These are phyloP conservation scores for Hydroisotoma schaefferi DNA, from an alignment of 2,888 invertebrate genomes.

Conservation along the genomic window DNA sequence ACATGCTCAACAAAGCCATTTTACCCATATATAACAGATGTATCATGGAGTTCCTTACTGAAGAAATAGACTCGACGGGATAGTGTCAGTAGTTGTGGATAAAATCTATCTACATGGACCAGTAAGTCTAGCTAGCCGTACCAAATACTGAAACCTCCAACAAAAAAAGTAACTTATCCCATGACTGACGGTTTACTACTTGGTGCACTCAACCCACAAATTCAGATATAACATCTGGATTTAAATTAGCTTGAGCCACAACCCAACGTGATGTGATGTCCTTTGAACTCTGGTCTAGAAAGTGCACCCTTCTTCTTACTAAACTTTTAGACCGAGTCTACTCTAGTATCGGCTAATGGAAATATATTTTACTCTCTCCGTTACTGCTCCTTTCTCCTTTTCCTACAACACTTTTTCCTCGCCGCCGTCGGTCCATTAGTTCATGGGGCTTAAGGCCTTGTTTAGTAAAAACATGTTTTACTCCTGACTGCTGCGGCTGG, in stretches of 20 bases:
- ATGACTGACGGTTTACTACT: slow-evolving; percentile 14
- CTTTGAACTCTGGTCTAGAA: slow-evolving; percentile 1
- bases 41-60: background rate
- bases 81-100: background rate
- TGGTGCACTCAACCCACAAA: slow-evolving; percentile 3
- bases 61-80: background rate
- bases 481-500: too few species aligned
- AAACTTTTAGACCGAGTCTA: background rate
- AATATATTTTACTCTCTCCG: background rate
- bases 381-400: background rate
- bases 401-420: background rate
- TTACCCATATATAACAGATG: slow-evolving; percentile 20
- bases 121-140: background rate
- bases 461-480: too few species aligned
- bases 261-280: slow-evolving; percentile 1
- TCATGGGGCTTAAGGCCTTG: too few species aligned
- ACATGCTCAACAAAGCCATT: slow-evolving; percentile 48
- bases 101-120: background rate
- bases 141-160: too few species aligned
- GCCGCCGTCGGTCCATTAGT: too few species aligned
- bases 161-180: slow-evolving; percentile 1
- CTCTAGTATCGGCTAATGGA: background rate
- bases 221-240: slow-evolving; percentile 27
- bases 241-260: slow-evolving; percentile 21
- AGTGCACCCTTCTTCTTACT: background rate